phyloP scores from a whole-genome alignment of 2,888 invertebrate species.

The Spatulosminthurus flaviceps region DNA sequence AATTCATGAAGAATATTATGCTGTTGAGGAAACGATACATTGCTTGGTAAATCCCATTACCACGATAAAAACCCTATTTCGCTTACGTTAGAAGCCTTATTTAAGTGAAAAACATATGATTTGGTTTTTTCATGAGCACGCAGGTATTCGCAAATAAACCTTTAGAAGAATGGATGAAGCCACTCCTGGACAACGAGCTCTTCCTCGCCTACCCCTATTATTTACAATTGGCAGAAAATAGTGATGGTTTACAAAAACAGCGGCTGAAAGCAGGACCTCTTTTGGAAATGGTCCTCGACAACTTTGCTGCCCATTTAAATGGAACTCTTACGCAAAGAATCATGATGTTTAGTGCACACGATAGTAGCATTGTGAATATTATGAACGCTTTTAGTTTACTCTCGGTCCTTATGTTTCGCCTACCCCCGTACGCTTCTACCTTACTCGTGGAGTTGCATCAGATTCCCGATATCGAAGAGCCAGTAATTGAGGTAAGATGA shows the following conservation, averaged over 20 bases:
- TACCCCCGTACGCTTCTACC: neutral
- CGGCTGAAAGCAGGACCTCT: neutral
- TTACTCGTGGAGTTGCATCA: conserved; percentile 5
- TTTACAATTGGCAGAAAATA: neutral
- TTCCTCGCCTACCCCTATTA: neutral
- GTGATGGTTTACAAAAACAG: neutral
- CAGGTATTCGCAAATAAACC: neutral
- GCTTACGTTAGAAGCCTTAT: no score
- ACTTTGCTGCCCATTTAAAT: neutral
- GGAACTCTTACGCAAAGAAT: neutral
- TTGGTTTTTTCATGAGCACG: no score
- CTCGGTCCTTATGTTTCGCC: neutral
- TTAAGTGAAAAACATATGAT: no score
- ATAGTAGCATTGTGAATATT: neutral
- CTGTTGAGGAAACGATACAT: no score
- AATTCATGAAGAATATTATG: no score
- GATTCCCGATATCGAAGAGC: neutral
- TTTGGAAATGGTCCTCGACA: neutral
- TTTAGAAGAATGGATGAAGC: neutral
- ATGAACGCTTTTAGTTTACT: neutral
- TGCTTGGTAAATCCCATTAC: no score
- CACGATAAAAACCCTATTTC: no score
- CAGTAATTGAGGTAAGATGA: conserved; percentile 3
- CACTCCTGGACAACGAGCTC: neutral
- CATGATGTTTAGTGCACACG: neutral